Evolutionary conservation across 2,888 invertebrate genomes (phyloP).

Genomic region (Geophilus truncorum): DNA sequence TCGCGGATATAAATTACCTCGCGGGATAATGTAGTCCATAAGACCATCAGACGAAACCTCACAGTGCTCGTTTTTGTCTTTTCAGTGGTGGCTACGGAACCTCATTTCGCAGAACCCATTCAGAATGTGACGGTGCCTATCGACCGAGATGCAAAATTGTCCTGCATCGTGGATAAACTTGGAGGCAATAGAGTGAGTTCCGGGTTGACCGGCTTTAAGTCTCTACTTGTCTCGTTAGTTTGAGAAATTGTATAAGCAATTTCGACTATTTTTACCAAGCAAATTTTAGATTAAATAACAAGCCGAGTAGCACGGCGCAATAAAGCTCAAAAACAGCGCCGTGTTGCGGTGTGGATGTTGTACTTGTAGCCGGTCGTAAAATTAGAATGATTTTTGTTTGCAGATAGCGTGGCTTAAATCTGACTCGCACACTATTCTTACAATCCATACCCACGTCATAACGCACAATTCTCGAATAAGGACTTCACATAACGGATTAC

Average conservation of each 20-base stretch:
- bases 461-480: slow-evolving; percentile 72
- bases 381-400: background rate
- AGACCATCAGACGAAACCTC: background rate
- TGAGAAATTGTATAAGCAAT: too few species aligned
- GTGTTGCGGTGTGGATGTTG: too few species aligned
- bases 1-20: background rate
- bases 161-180: slow-evolving; percentile 30
- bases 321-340: too few species aligned
- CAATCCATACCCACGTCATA: slow-evolving; percentile 75
- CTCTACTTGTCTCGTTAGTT: too few species aligned
- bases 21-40: background rate
- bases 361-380: too few species aligned
- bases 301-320: too few species aligned
- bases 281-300: too few species aligned
- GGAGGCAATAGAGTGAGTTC: slow-evolving; percentile 13
- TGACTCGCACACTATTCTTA: slow-evolving; percentile 84
- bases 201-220: background rate
- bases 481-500: slow-evolving; percentile 39
- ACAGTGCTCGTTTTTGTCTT: background rate
- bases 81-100: background rate
- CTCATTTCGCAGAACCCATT: slow-evolving; percentile 11
- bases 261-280: too few species aligned
- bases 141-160: slow-evolving; percentile 28
- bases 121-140: slow-evolving; percentile 32
- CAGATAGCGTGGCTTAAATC: slow-evolving; percentile 86